Conservation (phyloP, 2,888 invertebrate genomes). For the Lasioglossum pauxillum region DNA sequence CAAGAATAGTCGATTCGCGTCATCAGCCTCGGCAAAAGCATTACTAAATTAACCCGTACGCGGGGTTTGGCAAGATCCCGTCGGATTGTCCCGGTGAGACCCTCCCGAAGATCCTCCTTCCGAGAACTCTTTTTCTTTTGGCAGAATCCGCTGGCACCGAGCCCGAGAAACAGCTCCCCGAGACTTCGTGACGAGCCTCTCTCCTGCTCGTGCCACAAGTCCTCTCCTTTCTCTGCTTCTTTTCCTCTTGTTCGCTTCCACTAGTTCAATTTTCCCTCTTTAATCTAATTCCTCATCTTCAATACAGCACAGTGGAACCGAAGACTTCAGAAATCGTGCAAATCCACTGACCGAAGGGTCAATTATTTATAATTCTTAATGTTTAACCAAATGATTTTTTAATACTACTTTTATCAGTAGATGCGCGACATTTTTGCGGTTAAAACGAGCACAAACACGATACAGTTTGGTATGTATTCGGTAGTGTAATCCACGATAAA, state of each 20-base stretch:
- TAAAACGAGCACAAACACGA: not conserved
- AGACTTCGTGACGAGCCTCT: slow-evolving; percentile 65
- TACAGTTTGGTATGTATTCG: not conserved
- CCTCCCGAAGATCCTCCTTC: slow-evolving; percentile 54
- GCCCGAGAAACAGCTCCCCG: slow-evolving; percentile 54
- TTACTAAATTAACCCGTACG: slow-evolving; percentile 69
- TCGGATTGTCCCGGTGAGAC: slow-evolving; percentile 47
- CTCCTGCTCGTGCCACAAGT: not conserved
- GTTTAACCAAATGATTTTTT: not conserved
- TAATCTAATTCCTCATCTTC: not conserved
- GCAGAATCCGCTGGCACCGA: slow-evolving; percentile 59
- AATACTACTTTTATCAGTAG: rapidly evolving
- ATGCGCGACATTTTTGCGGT: not conserved
- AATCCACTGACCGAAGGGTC: not conserved
- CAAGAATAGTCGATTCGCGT: slow-evolving; percentile 61
- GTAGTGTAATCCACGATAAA: not conserved
- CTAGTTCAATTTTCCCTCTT: slow-evolving; percentile 12
- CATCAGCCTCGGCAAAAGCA: slow-evolving; percentile 41
- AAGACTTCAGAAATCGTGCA: not conserved
- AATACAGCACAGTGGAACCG: not conserved
- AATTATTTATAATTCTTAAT: not conserved
- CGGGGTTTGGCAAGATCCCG: slow-evolving; percentile 62
- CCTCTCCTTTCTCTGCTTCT: slow-evolving; percentile 1
- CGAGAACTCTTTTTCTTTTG: slow-evolving; percentile 69
- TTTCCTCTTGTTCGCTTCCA: not conserved